Base-by-base conservation (phyloP, 2,888 invertebrate species). In the Drosophila colorata region DNA sequence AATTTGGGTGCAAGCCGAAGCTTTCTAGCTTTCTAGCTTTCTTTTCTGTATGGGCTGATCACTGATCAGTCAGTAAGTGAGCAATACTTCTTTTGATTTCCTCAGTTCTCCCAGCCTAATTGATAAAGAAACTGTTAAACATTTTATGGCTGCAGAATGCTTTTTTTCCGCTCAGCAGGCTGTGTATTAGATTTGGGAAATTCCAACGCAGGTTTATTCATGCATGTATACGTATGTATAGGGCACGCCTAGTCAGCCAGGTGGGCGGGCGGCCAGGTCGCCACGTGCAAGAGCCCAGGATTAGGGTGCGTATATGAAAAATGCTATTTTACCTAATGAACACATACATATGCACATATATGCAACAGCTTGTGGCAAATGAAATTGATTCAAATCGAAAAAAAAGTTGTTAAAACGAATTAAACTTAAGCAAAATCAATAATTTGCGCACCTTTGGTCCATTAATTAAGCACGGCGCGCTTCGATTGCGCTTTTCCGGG, bases 321-420 rank as follows among this genome's bases (percentile, higher is more conserved):
- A 4, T 35, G 2, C 1, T 4, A 33, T 23, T 37, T 52, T 52
- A 18, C 0, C 14, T 37, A 28, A 14, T 8, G 35, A n/a, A 35
- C 40, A 9, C 14, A 20, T 28, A 47, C 35, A 49, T 41, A 9
- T 48, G 37, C 25, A 20, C 23, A 51, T 55, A 16, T 31, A 16
- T 74, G 78, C 78, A 75, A 78, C 78, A 78, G 78, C 78, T 74
- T 75, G 74, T 58, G 57, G 55, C 55, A 65, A 41, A 41, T 31
- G 18, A 8, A 49, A 51, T 41, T 25, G 33, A 56, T 14, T 38
- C 7, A 41, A 61, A 65, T 47, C 13, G 25, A 43, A 13, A 35
- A 8, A 16, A 9, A 40, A 46, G 14, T 7, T 9, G 18, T 40
- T 46, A 46, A 16, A 41, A 35, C 8, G 1, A 20, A 9, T 18